Conservation (phyloP, 2,113 vertebrate genomes). For the Struthidea cinerea region DNA sequence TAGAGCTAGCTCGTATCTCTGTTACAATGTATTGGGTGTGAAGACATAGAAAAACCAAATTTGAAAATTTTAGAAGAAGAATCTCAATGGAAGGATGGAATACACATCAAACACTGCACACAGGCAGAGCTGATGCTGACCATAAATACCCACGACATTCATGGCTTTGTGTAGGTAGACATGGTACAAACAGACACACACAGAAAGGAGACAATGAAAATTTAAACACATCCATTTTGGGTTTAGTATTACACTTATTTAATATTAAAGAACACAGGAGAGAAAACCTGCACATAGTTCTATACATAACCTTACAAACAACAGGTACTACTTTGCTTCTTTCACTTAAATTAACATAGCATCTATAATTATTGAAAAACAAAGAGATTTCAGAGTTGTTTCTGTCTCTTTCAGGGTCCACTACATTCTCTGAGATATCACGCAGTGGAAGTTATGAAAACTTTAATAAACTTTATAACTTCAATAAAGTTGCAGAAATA, state of each 20-base stretch:
- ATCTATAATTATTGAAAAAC: neutral
- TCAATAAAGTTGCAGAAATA: neutral
- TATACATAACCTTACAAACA: neutral
- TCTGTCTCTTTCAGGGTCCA: neutral
- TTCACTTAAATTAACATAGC: neutral
- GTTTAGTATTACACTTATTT: neutral
- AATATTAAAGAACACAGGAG: neutral
- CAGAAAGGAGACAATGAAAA: neutral
- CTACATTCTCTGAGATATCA: neutral
- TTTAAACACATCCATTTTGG: neutral
- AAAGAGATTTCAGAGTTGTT: neutral
- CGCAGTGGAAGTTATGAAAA: neutral
- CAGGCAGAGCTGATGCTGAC: neutral
- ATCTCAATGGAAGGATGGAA: accelerated
- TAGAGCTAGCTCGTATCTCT: neutral
- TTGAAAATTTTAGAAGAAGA: neutral
- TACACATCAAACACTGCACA: neutral
- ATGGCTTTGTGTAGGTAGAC: neutral
- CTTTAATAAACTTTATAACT: neutral
- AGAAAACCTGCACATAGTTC: neutral
- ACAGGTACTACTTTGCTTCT: neutral
- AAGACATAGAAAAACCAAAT: neutral
- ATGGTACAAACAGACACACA: neutral
- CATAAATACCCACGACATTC: neutral
- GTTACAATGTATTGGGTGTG: neutral